Conservation (phyloP, 2,797 vertebrate species). For the Muraenolepis orangiensis region DNA sequence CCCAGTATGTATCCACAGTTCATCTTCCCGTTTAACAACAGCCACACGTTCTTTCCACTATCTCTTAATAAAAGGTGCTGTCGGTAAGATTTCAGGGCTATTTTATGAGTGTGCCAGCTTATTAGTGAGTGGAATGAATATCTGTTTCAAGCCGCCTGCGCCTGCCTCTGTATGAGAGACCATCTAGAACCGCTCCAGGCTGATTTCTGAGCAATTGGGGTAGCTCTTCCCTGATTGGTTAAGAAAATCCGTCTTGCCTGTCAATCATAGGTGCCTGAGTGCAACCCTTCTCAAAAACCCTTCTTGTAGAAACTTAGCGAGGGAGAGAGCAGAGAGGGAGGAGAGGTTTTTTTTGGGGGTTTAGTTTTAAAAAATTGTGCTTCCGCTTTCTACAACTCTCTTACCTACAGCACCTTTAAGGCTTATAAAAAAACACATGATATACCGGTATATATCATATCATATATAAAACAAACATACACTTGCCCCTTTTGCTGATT, state of each 20-base stretch:
- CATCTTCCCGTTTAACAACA: constrained; percentile 50
- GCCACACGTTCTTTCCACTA: constrained; percentile 38
- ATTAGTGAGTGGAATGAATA: background rate
- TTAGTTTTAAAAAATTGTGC: background rate
- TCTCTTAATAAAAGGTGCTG: background rate
- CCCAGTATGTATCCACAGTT: constrained; percentile 79
- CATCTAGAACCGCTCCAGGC: no score
- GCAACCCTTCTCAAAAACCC: background rate
- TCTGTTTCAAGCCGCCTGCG: background rate
- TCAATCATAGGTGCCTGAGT: background rate
- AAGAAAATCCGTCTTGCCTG: background rate
- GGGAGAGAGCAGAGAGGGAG: background rate
- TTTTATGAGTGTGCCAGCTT: background rate
- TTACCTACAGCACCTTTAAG: background rate
- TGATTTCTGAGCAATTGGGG: background rate
- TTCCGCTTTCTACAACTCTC: background rate
- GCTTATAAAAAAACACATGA: background rate
- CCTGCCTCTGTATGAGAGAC: no score
- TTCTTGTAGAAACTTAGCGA: background rate
- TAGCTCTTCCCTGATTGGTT: background rate
- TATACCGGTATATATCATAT: background rate
- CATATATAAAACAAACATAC: background rate
- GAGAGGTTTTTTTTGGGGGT: background rate
- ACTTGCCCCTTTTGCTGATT: background rate
- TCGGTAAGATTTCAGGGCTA: background rate